These are phyloP conservation scores for Epistrophe grossulariae DNA, from an alignment of 2,888 invertebrate species.

Conservation along the genomic window DNA sequence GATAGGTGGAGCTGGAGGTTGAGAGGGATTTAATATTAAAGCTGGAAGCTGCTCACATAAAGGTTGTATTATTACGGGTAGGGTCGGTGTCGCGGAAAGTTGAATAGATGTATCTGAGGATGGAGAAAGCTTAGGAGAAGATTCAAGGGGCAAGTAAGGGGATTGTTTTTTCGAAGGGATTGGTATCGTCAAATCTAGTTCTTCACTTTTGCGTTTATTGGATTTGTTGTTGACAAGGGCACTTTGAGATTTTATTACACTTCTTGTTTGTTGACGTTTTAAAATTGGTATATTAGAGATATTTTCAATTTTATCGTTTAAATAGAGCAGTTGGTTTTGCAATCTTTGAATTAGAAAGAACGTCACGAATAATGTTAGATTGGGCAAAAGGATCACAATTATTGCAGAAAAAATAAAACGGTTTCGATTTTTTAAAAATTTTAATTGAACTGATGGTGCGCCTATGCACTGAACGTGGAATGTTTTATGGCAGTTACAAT, in stretches of 20 bases:
- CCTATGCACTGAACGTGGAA: background rate
- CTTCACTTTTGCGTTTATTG: background rate
- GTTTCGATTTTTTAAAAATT: background rate
- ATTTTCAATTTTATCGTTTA: too few relatives aligned
- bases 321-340: background rate
- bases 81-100: too few relatives aligned
- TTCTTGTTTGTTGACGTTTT: background rate
- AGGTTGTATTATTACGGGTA: too few relatives aligned
- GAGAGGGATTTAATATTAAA: too few relatives aligned
- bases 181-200: background rate
- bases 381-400: background rate
- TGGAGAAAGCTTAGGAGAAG: too few relatives aligned
- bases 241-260: background rate
- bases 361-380: conserved; percentile 1
- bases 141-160: too few relatives aligned
- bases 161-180: too few relatives aligned
- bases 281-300: background rate
- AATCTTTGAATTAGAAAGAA: background rate
- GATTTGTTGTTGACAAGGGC: background rate
- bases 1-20: too few relatives aligned
- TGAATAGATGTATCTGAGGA: too few relatives aligned
- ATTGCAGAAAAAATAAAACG: conserved; percentile 5
- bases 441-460: background rate
- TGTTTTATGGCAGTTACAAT: conserved; percentile 1
- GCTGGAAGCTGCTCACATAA: too few relatives aligned